Evolutionary conservation across 2,888 invertebrate genomes (phyloP), one percentile per base, ranked within the genome.

Genomic region (Epicampocera succincta): DNA sequence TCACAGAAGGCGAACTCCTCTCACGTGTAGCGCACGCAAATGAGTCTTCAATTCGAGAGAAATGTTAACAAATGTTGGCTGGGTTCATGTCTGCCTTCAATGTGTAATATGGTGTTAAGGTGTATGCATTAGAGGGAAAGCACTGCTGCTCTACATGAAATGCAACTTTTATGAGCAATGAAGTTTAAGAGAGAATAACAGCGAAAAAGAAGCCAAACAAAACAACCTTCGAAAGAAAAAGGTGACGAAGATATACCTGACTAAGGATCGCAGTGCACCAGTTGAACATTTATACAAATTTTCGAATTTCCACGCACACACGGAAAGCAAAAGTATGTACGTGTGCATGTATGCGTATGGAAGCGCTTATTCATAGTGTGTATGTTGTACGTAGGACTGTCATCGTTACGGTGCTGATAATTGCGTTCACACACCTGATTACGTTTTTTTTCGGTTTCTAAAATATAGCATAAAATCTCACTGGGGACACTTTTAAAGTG

Each of bases 121-220:
- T 50, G 42, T 54, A 17, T 46, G 19, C 40, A 25, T 60, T 46
- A 40, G 13, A 40, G 40, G 42, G 25, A 58, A 66, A 44, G 44
- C 40, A 15, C n/a, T 58, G 25, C 33, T 63, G 42, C 56, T 56
- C 40, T 68, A 52, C 48, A 65, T 82, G 85, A 84, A 87, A 86
- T 87, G 88, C 87, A 87, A 85, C 86, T 87, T 88, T 87, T 88
- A 88, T 88, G 89, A 88, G 89, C 87, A 88, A 88, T 88, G 89
- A 88, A 88, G 88, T 87, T 85, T 56, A 69, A 69, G 29, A 66
- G 25, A 71, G 50, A 46, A 12, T 42, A 61, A 33, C 17, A 44
- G 50, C 19, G 33, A 42, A 19, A 38, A 42, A 52, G 5, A 50
- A 58, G 29, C 66, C 42, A 40, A 21, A 21, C 2, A 13, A 25